Evolutionary conservation across 2,797 vertebrate genomes (phyloP).

Genomic region (Corythornis leucogaster): DNA sequence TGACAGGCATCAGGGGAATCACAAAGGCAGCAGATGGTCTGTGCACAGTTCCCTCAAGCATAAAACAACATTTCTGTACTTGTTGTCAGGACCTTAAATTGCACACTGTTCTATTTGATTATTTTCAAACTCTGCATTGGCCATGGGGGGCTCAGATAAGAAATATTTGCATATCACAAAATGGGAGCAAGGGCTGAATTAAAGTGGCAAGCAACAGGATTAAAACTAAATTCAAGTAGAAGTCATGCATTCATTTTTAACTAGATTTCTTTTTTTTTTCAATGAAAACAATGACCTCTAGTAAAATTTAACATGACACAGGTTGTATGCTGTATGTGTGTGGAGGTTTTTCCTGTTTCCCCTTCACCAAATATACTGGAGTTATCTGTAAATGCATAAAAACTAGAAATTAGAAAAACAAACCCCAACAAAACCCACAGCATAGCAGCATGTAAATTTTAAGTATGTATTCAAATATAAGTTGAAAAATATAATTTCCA

Average conservation of each 20-base stretch:
- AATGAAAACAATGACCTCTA: not conserved
- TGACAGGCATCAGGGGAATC: slow-evolving; percentile 72
- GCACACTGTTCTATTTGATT: slow-evolving; percentile 71
- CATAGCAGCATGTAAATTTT: not conserved
- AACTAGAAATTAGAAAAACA: not conserved
- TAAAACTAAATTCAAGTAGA: slow-evolving; percentile 50
- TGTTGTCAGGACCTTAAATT: slow-evolving; percentile 72
- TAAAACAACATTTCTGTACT: slow-evolving; percentile 70
- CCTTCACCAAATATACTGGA: not conserved
- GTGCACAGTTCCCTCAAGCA: slow-evolving; percentile 70
- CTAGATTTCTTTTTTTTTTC: not conserved
- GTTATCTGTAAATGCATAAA: not conserved
- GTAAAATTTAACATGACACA: not conserved
- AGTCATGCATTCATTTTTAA: not conserved
- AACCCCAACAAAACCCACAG: not conserved
- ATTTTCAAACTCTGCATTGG: slow-evolving; percentile 67
- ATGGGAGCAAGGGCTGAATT: slow-evolving; percentile 35
- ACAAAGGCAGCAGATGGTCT: slow-evolving; percentile 73
- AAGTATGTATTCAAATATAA: not conserved
- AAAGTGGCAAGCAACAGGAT: slow-evolving; percentile 51
- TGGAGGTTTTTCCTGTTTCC: not conserved
- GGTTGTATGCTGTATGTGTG: not conserved
- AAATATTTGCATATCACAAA: slow-evolving; percentile 62
- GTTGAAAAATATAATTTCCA: not conserved
- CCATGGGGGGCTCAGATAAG: slow-evolving; percentile 43